Percentiles rank a stretch among this genome's conserved stretches.
Conservation (phyloP, 1,140 invertebrate genomes). For the Ips typographus region DNA sequence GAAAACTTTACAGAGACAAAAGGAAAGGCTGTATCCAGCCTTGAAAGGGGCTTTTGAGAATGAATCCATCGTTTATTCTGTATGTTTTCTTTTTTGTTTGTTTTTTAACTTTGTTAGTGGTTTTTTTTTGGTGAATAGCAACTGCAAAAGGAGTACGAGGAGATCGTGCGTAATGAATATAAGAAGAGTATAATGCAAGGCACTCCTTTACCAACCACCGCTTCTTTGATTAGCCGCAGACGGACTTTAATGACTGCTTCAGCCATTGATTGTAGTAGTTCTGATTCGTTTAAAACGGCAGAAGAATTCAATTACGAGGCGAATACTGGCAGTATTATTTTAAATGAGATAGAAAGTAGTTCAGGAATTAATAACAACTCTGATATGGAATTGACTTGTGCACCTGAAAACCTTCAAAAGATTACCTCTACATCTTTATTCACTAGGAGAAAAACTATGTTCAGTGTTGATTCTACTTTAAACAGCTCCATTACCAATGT, state of each 20-base stretch:
- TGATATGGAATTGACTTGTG: too few species aligned
- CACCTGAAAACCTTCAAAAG: too few species aligned
- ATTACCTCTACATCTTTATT: too few species aligned
- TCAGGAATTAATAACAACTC: too few species aligned
- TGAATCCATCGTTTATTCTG: conserved; percentile 42
- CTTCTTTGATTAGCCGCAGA: conserved; percentile 34
- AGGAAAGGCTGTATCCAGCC: conserved; percentile 46
- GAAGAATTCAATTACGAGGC: too few species aligned
- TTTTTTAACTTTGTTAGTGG: conserved; percentile 4
- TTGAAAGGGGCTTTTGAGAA: conserved; percentile 37
- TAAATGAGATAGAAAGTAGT: too few species aligned
- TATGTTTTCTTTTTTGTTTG: conserved; percentile 18
- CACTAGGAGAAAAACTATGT: too few species aligned
- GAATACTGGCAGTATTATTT: too few species aligned
- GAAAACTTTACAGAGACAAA: conserved; percentile 39
- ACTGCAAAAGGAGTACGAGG: conserved; percentile 47
- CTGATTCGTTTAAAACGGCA: too few species aligned
- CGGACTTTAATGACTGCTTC: conserved; percentile 31
- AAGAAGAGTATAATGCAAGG: conserved; percentile 28
- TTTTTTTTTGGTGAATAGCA: conserved; percentile 41
- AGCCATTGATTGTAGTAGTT: too few species aligned
- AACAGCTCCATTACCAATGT: too few species aligned
- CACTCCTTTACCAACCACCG: conserved; percentile 33
- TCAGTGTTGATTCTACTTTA: too few species aligned
- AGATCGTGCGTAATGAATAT: conserved; percentile 43